Evolutionary conservation across 1,140 invertebrate genomes (phyloP).

Genomic region (Bombus affinis): DNA sequence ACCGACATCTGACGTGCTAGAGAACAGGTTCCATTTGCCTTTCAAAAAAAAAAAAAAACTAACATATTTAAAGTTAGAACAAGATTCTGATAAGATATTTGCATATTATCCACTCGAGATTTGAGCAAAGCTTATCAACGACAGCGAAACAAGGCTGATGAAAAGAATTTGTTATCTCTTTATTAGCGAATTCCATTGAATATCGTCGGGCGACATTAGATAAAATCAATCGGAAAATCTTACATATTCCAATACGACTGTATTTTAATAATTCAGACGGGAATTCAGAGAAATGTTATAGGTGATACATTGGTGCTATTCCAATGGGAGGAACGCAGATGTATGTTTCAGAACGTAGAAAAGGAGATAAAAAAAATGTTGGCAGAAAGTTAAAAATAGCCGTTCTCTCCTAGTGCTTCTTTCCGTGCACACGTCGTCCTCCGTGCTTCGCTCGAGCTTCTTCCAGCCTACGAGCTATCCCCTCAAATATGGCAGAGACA

Average conservation of each 20-base stretch:
- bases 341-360: conserved; percentile 32
- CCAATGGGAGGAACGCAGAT: background rate
- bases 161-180: background rate
- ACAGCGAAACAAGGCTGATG: background rate
- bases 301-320: background rate
- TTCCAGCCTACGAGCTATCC: conserved; percentile 1
- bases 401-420: background rate
- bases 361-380: conserved; percentile 50
- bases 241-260: too few species aligned
- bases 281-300: background rate
- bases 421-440: background rate
- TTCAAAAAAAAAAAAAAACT: background rate
- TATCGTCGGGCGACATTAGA: background rate
- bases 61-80: background rate
- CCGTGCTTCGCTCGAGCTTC: background rate
- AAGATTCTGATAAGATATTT: background rate
- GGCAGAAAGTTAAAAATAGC: conserved; percentile 54
- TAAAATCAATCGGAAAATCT: background rate
- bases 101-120: background rate
- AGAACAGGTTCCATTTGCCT: background rate
- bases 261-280: background rate
- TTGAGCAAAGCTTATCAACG: background rate
- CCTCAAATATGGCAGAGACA: conserved; percentile 33
- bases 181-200: background rate
- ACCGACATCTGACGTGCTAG: background rate